Evolutionary conservation across 1,140 invertebrate species (phyloP).

Genomic region (Cataglyphis hispanica): DNA sequence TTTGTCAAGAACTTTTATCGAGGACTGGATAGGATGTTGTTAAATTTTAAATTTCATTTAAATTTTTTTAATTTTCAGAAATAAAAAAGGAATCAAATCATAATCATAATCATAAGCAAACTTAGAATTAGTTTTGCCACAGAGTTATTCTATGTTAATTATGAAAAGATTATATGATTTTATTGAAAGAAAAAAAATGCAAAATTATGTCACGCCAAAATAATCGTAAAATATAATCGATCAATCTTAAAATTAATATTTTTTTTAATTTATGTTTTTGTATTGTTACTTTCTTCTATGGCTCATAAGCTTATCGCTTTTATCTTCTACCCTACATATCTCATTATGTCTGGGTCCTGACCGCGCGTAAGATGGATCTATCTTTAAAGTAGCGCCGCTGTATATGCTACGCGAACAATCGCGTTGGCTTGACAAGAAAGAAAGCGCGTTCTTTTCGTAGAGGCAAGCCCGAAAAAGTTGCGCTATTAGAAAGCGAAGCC

Average conservation of each 20-base stretch:
- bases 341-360: slow-evolving; percentile 1
- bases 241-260: not conserved
- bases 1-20: slow-evolving; percentile 24
- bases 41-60: too few species aligned
- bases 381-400: slow-evolving; percentile 4
- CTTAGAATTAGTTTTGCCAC: not conserved
- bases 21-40: slow-evolving; percentile 26
- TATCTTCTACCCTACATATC: not conserved
- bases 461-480: slow-evolving; percentile 33
- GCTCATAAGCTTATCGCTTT: not conserved
- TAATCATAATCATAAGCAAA: not conserved
- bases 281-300: not conserved
- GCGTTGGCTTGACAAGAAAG: slow-evolving; percentile 50
- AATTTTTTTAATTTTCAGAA: too few species aligned
- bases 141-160: too few species aligned
- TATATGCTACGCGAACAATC: slow-evolving; percentile 66
- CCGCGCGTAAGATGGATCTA: slow-evolving; percentile 39
- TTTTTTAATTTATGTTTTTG: not conserved
- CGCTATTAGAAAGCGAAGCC: slow-evolving; percentile 67
- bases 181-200: not conserved
- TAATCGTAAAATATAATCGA: not conserved
- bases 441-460: slow-evolving; percentile 45
- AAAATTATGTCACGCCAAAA: not conserved
- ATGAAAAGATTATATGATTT: not conserved
- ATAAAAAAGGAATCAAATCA: not conserved